Conservation (phyloP, 2,888 invertebrate genomes). For the Thereva nobilitata region DNA sequence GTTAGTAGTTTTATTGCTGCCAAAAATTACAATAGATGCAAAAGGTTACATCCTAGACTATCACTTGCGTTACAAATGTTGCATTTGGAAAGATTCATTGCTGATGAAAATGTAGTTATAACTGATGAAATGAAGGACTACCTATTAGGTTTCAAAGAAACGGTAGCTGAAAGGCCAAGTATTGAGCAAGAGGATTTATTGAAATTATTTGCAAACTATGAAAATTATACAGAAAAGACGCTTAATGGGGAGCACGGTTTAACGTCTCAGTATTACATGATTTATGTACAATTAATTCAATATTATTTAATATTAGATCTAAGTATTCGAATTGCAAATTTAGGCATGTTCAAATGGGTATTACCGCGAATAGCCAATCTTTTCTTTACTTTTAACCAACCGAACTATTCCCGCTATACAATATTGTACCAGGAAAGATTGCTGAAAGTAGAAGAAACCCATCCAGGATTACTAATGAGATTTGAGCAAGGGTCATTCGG, state of each 20-base stretch:
- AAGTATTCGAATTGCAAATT: constrained; percentile 6
- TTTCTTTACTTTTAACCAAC: constrained; percentile 16
- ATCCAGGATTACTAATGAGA: constrained; percentile 41
- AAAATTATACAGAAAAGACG: not conserved
- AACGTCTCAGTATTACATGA: constrained; percentile 32
- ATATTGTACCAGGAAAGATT: constrained; percentile 7
- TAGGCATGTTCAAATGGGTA: not conserved
- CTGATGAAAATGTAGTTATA: not conserved
- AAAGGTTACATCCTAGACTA: not conserved
- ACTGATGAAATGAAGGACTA: too few species aligned
- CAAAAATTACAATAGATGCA: constrained; percentile 6
- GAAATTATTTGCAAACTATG: not conserved
- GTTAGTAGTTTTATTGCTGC: constrained; percentile 1
- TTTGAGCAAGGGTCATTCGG: constrained; percentile 48
- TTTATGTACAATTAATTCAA: constrained; percentile 33
- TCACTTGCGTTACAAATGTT: not conserved
- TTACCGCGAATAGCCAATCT: constrained; percentile 12
- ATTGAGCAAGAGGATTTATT: not conserved
- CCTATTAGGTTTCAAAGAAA: too few species aligned
- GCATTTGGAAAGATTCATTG: constrained; percentile 9
- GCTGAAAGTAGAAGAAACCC: constrained; percentile 4
- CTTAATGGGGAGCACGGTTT: constrained; percentile 5
- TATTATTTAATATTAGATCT: constrained; percentile 21
- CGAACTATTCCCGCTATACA: constrained; percentile 8
- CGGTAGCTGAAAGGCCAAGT: too few species aligned